A percentile compares a stretch with the other conserved stretches of the same genome.
These are phyloP conservation scores for Cossypha dichroa DNA, from an alignment of 2,797 vertebrate genomes.

Conservation along the genomic window DNA sequence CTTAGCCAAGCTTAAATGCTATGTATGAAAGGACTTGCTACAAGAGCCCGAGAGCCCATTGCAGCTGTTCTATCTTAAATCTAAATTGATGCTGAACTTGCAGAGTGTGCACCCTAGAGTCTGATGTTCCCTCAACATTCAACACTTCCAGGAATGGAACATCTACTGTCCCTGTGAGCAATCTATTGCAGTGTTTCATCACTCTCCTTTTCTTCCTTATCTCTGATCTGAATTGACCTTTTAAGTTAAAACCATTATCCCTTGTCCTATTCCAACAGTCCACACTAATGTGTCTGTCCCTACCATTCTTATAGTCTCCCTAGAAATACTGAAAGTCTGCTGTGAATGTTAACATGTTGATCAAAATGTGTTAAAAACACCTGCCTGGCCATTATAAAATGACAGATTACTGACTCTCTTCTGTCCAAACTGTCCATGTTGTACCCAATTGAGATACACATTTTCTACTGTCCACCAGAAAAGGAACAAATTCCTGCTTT, in stretches of 20 bases:
- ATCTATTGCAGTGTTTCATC: background rate
- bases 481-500: background rate
- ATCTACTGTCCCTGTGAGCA: background rate
- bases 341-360: background rate
- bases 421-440: background rate
- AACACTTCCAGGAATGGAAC: background rate
- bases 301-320: background rate
- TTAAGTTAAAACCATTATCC: background rate
- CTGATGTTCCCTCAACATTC: background rate
- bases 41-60: background rate
- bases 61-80: background rate
- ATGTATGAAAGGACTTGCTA: background rate
- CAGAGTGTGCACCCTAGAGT: background rate
- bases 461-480: background rate
- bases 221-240: background rate
- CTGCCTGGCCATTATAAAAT: background rate
- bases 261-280: background rate
- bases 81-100: background rate
- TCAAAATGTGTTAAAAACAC: background rate
- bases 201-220: background rate
- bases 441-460: background rate
- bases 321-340: background rate
- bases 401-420: background rate
- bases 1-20: background rate
- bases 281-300: background rate